Conservation (phyloP, 2,113 vertebrate genomes). For the Forbesichthys papilliferus region DNA sequence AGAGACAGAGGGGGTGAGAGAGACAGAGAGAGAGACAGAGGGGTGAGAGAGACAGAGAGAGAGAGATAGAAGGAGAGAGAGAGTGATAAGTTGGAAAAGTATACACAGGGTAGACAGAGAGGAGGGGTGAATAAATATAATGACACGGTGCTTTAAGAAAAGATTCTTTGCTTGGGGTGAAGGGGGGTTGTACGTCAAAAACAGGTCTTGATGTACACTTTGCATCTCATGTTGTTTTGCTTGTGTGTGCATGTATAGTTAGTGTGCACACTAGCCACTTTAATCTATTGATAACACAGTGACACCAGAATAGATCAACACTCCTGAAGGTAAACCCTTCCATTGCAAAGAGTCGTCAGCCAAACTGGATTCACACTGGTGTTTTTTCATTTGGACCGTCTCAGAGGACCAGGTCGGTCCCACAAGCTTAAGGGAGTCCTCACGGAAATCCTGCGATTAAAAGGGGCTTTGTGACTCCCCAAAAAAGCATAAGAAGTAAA, state of each 20-base stretch:
- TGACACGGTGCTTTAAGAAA: not conserved
- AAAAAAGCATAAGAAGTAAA: too few relatives aligned
- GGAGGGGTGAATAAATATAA: slow-evolving; percentile 5
- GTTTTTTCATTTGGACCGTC: too few relatives aligned
- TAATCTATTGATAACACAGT: too few relatives aligned
- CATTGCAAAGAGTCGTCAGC: too few relatives aligned
- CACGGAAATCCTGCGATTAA: slow-evolving; percentile 16
- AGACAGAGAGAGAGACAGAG: slow-evolving; percentile 1
- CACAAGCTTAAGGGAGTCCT: not conserved
- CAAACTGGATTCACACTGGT: too few relatives aligned
- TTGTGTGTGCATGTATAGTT: too few relatives aligned
- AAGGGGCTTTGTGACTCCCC: not conserved
- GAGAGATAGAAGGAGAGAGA: not conserved
- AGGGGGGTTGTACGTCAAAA: not conserved
- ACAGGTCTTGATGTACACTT: too few relatives aligned
- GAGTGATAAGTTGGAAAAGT: slow-evolving; percentile 63
- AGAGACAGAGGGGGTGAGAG: not conserved
- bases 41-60: not conserved
- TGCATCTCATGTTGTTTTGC: too few relatives aligned
- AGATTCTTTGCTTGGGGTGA: not conserved
- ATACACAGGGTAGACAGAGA: slow-evolving; percentile 38
- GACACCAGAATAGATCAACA: too few relatives aligned
- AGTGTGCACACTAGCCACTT: too few relatives aligned
- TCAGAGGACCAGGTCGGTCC: too few relatives aligned
- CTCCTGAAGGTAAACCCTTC: too few relatives aligned